Evolutionary conservation across 2,888 invertebrate species (phyloP).

Genomic region (Ochropacha duplaris): DNA sequence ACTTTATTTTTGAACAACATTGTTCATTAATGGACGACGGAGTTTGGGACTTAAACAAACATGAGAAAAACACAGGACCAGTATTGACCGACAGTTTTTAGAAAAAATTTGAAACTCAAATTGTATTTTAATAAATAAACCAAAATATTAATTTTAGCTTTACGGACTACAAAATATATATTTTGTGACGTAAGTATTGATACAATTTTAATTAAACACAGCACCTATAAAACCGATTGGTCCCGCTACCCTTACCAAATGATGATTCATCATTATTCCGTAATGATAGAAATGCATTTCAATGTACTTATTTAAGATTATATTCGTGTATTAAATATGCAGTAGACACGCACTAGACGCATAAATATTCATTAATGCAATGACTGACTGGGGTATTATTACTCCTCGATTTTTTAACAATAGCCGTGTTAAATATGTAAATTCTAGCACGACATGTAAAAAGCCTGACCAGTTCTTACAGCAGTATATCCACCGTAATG

Average conservation of each 20-base stretch:
- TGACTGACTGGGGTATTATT: slow-evolving; percentile 11
- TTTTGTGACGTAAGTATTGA: neutral
- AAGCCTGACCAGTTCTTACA: slow-evolving; percentile 10
- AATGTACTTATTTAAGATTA: neutral
- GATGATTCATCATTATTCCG: slow-evolving; percentile 5
- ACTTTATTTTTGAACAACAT: neutral
- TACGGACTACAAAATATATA: neutral
- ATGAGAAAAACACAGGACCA: neutral
- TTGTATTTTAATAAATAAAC: too few relatives aligned
- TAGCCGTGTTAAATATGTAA: slow-evolving; percentile 26
- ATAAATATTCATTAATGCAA: slow-evolving; percentile 25
- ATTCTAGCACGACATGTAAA: slow-evolving; percentile 18
- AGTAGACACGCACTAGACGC: slow-evolving; percentile 27
- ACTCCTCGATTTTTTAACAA: slow-evolving; percentile 24
- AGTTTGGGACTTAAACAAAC: neutral
- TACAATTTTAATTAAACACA: slow-evolving; percentile 12
- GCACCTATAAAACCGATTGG: slow-evolving; percentile 6
- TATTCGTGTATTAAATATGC: slow-evolving; percentile 17
- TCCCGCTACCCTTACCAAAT: slow-evolving; percentile 4
- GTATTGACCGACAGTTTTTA: too few relatives aligned
- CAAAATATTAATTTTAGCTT: neutral
- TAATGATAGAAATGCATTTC: neutral
- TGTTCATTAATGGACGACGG: neutral
- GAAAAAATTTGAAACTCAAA: too few relatives aligned
- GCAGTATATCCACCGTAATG: slow-evolving; percentile 2